Percentiles rank a stretch among this genome's conserved stretches.
phyloP scores from a whole-genome alignment of 2,797 vertebrate genomes.

The Prionace glauca region DNA sequence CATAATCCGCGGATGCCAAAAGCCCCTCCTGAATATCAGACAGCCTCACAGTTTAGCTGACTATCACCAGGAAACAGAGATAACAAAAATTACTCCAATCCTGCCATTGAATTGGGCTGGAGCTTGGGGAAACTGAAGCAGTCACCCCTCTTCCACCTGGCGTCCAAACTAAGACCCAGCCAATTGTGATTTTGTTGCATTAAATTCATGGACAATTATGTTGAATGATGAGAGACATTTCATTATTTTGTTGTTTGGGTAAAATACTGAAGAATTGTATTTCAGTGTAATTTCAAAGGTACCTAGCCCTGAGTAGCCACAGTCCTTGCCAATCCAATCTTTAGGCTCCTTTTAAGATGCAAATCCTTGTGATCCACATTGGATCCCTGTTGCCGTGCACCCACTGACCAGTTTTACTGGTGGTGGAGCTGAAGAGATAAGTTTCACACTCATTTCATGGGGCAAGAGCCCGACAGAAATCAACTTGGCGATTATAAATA shows the following conservation, averaged over 20 bases:
- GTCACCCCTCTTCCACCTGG: not conserved
- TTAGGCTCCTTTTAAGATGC: not conserved
- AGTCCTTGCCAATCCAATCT: not conserved
- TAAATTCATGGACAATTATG: not conserved
- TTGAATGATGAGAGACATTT: not conserved
- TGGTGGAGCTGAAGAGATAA: not conserved
- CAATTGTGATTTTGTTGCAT: not conserved
- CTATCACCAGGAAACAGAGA: not conserved
- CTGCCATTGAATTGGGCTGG: not conserved
- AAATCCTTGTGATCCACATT: not conserved
- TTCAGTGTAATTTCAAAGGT: not conserved
- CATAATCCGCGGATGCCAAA: not conserved
- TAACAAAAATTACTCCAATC: not conserved
- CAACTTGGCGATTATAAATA: not conserved
- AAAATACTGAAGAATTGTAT: not conserved
- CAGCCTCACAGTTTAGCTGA: not conserved
- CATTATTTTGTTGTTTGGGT: not conserved
- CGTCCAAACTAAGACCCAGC: not conserved
- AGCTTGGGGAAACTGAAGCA: not conserved
- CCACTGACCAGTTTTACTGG: not conserved
- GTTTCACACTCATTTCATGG: not conserved
- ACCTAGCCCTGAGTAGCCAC: not conserved
- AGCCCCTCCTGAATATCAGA: not conserved
- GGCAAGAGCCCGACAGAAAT: not conserved
- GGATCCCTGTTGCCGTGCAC: not conserved